Conservation (phyloP, 1,140 invertebrate species). For the Caenorhabditis elegans region DNA sequence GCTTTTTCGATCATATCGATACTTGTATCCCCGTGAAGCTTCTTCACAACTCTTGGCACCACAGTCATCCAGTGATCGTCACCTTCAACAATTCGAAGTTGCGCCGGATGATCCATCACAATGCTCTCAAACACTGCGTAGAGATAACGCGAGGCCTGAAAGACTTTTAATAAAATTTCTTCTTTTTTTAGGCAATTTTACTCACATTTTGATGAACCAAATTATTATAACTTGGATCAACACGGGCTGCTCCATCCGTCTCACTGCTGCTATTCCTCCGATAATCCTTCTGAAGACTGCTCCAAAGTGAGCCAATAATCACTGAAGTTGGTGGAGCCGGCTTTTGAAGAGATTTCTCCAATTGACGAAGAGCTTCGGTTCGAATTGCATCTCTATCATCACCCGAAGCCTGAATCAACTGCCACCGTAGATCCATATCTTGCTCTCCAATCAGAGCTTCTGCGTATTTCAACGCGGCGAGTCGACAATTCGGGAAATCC, state of each 20-base stretch:
- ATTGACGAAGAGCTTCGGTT: neutral
- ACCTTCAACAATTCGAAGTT: slow-evolving; percentile 5
- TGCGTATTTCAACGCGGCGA: slow-evolving; percentile 33
- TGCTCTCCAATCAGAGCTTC: slow-evolving; percentile 23
- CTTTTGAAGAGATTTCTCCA: neutral
- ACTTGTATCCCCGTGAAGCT: neutral
- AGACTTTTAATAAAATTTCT: neutral
- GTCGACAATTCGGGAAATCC: neutral
- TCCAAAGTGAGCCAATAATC: neutral
- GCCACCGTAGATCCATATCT: slow-evolving; percentile 8
- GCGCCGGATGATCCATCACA: neutral
- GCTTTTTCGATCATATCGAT: neutral
- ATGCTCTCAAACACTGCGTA: neutral
- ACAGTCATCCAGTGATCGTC: slow-evolving; percentile 31
- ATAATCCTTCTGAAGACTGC: neutral
- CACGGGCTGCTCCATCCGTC: no score
- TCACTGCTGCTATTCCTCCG: neutral
- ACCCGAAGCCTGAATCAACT: neutral
- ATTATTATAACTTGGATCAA: neutral
- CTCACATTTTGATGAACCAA: neutral
- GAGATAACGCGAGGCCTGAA: neutral
- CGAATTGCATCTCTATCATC: slow-evolving; percentile 34
- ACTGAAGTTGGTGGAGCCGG: neutral
- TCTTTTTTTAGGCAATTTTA: neutral
- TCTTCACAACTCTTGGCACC: neutral